Base-by-base conservation (phyloP, 2,888 invertebrate species). In the Gymnoscelis rufifasciata region DNA sequence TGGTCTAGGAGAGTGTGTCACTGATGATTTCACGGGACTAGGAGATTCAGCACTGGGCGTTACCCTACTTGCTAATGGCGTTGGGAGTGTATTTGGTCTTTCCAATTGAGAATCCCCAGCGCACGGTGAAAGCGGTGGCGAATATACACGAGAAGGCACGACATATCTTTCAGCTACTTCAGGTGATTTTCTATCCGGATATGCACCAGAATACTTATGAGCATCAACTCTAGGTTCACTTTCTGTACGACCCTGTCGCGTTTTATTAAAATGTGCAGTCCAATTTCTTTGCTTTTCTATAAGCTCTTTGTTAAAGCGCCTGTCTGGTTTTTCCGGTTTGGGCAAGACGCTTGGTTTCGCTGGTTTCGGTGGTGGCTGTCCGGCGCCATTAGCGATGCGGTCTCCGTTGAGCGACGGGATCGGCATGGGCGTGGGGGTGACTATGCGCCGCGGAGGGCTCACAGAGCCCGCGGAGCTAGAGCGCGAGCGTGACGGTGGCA, bases 271-370 rank as follows among this genome's bases (percentile, higher is more conserved):
- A 80, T 95, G 96, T 51, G 95, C 94, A 23, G 96, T 96, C 96
- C 96, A 97, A 83, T 96, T 97, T 71, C 93, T 93, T 72, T 96
- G 96, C 67, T 96, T 95, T 78, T 95, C 96, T 59, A 96, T 96
- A 43, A 96, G 87, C 75, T 96, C 95, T 59, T 95, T 93, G 52
- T 94, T 95, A 64, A 95, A 93, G 66, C 94, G 93, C 44, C 95
- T 88, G 72, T 95, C 95, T 2, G 95, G 94, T 76, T 95, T 95
- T 65, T 95, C 95, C 0, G 95, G 95, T 73, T 94, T 94, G 8
- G 91, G 90, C 60, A 91, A 86, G 48, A 91, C 87, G 53, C 90
- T 89, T 4, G 91, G 90, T 56, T 91, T 89, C 8, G 66, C 75
- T 19, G 88, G 83, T 66, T 89, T 89, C 2, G 84, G 78, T 19